Evolutionary conservation across 1,140 invertebrate genomes (phyloP).

Genomic region (Neoseiulus cucumeris): DNA sequence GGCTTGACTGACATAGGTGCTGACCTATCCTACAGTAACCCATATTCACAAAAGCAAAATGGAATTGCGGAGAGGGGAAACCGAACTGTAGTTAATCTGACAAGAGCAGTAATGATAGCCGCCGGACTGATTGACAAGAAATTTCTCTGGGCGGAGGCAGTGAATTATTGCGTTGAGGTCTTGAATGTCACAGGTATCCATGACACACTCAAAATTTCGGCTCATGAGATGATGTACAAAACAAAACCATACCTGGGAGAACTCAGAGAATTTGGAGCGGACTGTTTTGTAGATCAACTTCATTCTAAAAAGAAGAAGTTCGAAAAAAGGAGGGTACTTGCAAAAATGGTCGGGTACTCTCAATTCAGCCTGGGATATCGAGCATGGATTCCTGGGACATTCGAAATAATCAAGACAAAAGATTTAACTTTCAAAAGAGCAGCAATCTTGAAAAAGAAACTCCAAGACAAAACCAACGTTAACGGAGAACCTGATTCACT

Average conservation of each 20-base stretch:
- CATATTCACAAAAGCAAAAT: constrained; percentile 8
- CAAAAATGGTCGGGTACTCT: not conserved
- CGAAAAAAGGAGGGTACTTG: not conserved
- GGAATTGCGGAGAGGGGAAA: constrained; percentile 9
- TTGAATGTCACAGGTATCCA: not conserved
- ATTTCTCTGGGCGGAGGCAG: constrained; percentile 12
- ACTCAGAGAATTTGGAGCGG: not conserved
- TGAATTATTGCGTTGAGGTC: not conserved
- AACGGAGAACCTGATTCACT: too few species aligned
- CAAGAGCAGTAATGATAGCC: constrained; percentile 12
- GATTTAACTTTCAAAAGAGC: not conserved
- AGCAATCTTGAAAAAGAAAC: not conserved
- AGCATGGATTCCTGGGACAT: not conserved
- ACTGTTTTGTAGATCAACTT: not conserved
- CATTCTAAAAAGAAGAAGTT: not conserved
- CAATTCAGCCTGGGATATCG: not conserved
- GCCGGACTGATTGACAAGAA: not conserved
- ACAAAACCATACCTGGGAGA: not conserved
- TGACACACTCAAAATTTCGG: not conserved
- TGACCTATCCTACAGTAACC: not conserved
- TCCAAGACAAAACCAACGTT: not conserved
- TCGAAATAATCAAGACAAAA: not conserved
- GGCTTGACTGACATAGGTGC: not conserved
- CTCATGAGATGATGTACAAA: not conserved
- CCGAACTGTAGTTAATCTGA: constrained; percentile 10